Evolutionary conservation across 2,888 invertebrate species (phyloP).

Genomic region (Temnothorax rugatulus): DNA sequence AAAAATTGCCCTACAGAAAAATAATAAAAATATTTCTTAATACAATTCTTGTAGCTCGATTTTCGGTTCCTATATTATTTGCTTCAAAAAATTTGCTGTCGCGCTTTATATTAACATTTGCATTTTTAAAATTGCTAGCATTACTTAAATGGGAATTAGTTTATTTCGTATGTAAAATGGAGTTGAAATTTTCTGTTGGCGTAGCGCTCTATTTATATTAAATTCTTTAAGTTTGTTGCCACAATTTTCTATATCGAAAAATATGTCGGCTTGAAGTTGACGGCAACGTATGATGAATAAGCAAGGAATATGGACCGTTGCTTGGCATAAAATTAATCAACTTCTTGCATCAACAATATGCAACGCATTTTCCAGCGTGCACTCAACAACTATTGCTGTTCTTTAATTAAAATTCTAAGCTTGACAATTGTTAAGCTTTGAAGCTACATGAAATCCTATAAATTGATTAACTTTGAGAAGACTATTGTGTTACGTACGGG

Average conservation of each 20-base stretch:
- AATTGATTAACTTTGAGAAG: neutral
- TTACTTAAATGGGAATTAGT: constrained; percentile 25
- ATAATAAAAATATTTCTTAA: neutral
- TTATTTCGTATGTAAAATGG: neutral
- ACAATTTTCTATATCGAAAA: constrained; percentile 29
- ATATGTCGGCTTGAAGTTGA: constrained; percentile 4
- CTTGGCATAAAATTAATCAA: constrained; percentile 17
- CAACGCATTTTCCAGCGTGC: neutral
- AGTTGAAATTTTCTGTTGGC: constrained; percentile 25
- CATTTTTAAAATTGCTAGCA: neutral
- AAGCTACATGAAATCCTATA: neutral
- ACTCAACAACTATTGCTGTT: neutral
- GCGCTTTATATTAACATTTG: neutral
- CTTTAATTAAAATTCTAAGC: neutral
- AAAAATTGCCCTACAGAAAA: neutral
- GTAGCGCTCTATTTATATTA: constrained; percentile 6
- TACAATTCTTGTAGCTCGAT: neutral
- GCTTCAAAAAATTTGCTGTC: neutral
- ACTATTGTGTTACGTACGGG: no score
- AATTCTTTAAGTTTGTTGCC: constrained; percentile 15
- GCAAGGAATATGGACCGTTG: constrained; percentile 9
- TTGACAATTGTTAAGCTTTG: neutral
- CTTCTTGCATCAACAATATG: neutral
- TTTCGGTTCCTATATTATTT: neutral
- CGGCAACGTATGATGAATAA: constrained; percentile 24